Base-by-base conservation (phyloP, 2,888 invertebrate species). In the Orthosia incerta region DNA sequence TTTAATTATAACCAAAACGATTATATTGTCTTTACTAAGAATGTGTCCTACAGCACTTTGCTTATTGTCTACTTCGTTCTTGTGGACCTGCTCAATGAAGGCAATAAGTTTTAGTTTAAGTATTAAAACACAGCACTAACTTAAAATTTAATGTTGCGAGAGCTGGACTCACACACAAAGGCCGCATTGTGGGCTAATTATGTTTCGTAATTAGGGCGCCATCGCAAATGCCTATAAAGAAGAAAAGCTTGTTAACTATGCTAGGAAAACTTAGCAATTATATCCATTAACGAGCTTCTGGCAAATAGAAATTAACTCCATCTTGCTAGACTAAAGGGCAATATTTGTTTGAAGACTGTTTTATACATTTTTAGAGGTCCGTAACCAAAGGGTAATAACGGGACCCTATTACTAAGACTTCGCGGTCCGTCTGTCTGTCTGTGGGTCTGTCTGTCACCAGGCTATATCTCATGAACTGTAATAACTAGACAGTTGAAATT, bases 151-250 rank as follows among this genome's bases (percentile, higher is more conserved):
- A 77, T 69, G 45, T 53, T 66, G 53, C 53, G 18, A 68, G 15
- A 71, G n/a, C n/a, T 23, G 50, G 50, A 71, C 45, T 69, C 74
- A 80, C 76, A 89, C 74, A 80, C 76, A 89, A 88, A 86, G 80
- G 76, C 83, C 70, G 69, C 76, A 81, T 84, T 86, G 80, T 83
- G 73, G 61, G 60, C 82, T 88, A 87, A 88, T 89, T 88, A 77
- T 64, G 80, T 75, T 83, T 82, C 76, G 81, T 88, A 89, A 90
- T 91, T 89, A 90, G 83, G 74, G 83, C 71, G 79, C 73, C 85
- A 87, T 86, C 72, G 77, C 86, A 85, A 87, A 89, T 88, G 86
- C 81, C 81, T 86, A 82, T 84, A 85, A 85, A 85, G 76, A 80
- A 71, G 76, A 69, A 84, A 85, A 85, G 84, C 82, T 82, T 70